phyloP scores from a whole-genome alignment of 2,113 vertebrate species.

The Leptodactylus fuscus region DNA sequence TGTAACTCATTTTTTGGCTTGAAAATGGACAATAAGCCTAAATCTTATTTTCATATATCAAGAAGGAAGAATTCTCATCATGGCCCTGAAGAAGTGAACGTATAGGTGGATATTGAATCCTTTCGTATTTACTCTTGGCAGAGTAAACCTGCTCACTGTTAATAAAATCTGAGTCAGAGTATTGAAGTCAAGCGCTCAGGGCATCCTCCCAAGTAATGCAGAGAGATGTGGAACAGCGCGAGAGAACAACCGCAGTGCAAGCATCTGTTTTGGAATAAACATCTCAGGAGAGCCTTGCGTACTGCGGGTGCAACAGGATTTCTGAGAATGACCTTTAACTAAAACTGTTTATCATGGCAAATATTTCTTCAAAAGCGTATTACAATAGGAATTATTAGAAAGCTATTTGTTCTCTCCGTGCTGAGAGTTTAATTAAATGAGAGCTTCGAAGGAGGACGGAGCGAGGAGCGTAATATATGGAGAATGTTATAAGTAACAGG shows the following conservation, averaged over 20 bases:
- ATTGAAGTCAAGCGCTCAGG: slow-evolving; percentile 35
- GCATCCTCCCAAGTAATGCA: slow-evolving; percentile 25
- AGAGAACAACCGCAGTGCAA: slow-evolving; percentile 33
- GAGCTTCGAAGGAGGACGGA: not conserved
- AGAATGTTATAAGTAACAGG: not conserved
- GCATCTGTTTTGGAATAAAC: slow-evolving; percentile 9
- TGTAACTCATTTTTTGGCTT: not conserved
- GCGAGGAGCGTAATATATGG: not conserved
- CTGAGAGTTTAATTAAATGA: not conserved
- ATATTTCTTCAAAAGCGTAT: not conserved
- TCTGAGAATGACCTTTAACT: not conserved
- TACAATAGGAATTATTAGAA: not conserved
- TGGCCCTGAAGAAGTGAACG: not conserved
- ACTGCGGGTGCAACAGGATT: not conserved
- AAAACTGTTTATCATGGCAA: not conserved
- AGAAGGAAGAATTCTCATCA: not conserved
- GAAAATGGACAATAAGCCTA: not conserved
- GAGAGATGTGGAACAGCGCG: not conserved
- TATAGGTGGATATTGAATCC: slow-evolving; percentile 5
- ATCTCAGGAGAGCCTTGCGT: not conserved
- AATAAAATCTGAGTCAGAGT: slow-evolving; percentile 30
- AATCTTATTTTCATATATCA: not conserved
- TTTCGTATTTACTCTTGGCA: not conserved
- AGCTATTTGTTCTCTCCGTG: not conserved
- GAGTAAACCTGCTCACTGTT: not conserved